Base-by-base conservation (phyloP, 2,888 invertebrate genomes). In the Ethmia dodecea region DNA sequence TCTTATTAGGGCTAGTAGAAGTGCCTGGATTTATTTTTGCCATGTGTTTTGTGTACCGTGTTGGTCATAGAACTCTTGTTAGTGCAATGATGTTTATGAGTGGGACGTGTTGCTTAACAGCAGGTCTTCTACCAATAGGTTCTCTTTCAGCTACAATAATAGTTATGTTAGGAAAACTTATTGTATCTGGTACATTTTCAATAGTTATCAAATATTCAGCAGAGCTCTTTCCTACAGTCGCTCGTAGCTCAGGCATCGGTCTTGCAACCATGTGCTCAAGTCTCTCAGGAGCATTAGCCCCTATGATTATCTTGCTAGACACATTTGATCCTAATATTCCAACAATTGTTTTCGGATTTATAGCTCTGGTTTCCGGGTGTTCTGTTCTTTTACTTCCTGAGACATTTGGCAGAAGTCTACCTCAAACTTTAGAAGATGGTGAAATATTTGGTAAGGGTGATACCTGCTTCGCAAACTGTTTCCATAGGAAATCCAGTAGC, bases 141-240 rank as follows among this genome's bases (percentile, higher is more conserved):
- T 89, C 89, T 34, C 80, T 87, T 1, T 56, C 86, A 0, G 84
- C 89, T 1, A 91, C 90, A 0, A 83, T 87, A 0, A 86, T 93
- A 22, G 93, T 93, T 0, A 91, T 95, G 87, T 60, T 93, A 13
- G 95, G 95, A 1, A 95, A 95, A 72, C 87, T 94, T 14, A 91
- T 94, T 54, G 94, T 95, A 50, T 93, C 95, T 15, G 93, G 93
- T 31, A 94, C 94, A 0, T 95, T 94, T 70, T 94, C 94, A 1
- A 92, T 95, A 11, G 91, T 94, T 44, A 95, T 94, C 67, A 95
- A 95, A 60, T 95, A 94, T 67, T 94, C 95, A 0, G 95, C 95
- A 0, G 95, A 95, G 72, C 68, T 95, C 5, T 95, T 94, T 57
- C 95, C 95, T 0, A 95, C 95, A 0, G 94, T 94, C 0, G 89